A percentile compares a stretch with the other conserved stretches of the same genome.
Conservation (phyloP, 2,113 vertebrate species). For the Pelecanus crispus region DNA sequence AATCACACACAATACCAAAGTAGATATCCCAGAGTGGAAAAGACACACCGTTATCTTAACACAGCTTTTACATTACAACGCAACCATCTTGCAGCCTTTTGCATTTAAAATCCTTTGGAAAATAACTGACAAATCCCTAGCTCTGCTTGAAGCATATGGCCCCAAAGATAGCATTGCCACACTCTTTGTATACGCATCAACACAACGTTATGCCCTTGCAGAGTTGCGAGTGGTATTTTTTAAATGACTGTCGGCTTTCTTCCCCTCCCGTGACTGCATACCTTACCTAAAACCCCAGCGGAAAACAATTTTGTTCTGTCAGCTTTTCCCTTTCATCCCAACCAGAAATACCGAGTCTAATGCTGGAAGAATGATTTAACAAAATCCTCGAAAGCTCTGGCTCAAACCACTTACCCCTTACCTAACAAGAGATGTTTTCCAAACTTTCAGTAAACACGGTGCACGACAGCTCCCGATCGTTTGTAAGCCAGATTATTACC, state of each 20-base stretch:
- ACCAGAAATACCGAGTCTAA: background rate
- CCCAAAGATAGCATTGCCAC: background rate
- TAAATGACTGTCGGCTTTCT: background rate
- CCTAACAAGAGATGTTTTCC: background rate
- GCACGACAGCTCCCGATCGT: background rate
- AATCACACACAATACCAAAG: background rate
- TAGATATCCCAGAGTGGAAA: too few relatives aligned
- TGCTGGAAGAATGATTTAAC: background rate
- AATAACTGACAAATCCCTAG: background rate
- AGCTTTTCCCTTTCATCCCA: background rate
- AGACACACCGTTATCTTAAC: background rate
- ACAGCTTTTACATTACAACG: background rate
- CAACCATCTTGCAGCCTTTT: background rate
- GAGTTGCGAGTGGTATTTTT: background rate
- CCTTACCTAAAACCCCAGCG: background rate
- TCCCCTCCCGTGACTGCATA: background rate
- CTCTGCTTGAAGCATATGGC: background rate
- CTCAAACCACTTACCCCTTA: background rate
- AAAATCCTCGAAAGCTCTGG: background rate
- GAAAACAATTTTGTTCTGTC: background rate
- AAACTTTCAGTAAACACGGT: background rate
- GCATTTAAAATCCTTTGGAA: background rate
- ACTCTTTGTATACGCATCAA: background rate
- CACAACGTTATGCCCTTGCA: accelerated
- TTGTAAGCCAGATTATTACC: accelerated